phyloP scores from a whole-genome alignment of 2,888 invertebrate genomes.

The Drosophila barbarae region DNA sequence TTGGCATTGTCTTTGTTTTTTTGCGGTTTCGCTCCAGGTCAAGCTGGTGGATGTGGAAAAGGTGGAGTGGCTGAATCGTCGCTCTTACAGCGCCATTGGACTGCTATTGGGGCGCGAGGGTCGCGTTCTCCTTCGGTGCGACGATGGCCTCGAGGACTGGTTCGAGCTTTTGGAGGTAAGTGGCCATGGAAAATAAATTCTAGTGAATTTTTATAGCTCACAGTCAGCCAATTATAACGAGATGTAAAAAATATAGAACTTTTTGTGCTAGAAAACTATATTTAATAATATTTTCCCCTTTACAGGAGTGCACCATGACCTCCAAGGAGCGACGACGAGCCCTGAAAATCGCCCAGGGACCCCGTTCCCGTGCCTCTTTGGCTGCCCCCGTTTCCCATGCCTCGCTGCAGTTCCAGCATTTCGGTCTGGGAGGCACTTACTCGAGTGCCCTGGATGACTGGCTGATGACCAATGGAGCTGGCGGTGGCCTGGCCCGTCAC shows the following conservation, averaged over 20 bases:
- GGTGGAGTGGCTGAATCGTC: slow-evolving; percentile 85
- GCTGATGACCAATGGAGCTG: slow-evolving; percentile 80
- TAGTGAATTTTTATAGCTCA: not conserved
- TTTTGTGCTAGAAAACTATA: not conserved
- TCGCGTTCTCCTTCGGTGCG: slow-evolving; percentile 78
- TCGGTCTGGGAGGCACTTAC: slow-evolving; percentile 79
- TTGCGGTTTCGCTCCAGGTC: slow-evolving; percentile 76
- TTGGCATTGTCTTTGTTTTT: slow-evolving; percentile 34
- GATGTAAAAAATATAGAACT: not conserved
- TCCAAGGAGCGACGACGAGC: slow-evolving; percentile 84
- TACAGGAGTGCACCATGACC: slow-evolving; percentile 83
- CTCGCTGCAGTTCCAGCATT: slow-evolving; percentile 78
- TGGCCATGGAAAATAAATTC: slow-evolving; percentile 16
- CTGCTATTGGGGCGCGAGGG: slow-evolving; percentile 81
- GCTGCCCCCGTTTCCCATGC: slow-evolving; percentile 79
- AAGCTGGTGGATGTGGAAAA: slow-evolving; percentile 84
- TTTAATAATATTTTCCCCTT: slow-evolving; percentile 7
- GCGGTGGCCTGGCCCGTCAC: slow-evolving; percentile 79
- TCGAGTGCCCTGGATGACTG: slow-evolving; percentile 82
- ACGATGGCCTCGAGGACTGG: slow-evolving; percentile 84
- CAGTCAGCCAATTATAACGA: too few species aligned
- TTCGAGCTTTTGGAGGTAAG: slow-evolving; percentile 83
- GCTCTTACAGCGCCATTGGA: slow-evolving; percentile 83
- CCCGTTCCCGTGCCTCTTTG: slow-evolving; percentile 78
- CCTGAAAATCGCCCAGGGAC: slow-evolving; percentile 80